phyloP scores from a whole-genome alignment of 2,888 invertebrate genomes.

The Drosophila anomelani region DNA sequence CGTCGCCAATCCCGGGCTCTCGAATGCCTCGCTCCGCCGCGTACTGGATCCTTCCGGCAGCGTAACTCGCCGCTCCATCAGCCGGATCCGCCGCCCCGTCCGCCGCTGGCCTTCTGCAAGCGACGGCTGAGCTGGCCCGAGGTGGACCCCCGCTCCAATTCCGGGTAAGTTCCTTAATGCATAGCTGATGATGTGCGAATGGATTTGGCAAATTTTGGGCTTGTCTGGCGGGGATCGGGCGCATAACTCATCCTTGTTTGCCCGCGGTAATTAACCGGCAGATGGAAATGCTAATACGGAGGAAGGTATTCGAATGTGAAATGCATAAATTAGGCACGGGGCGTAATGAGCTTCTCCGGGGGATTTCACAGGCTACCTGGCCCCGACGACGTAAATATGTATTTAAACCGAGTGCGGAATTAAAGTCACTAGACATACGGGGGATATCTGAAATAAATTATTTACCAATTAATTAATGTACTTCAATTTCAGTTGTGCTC shows the following conservation, averaged over 20 bases:
- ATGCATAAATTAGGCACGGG: conserved; percentile 66
- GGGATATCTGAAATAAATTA: conserved; percentile 58
- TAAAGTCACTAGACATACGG: conserved; percentile 13
- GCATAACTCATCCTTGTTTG: conserved; percentile 27
- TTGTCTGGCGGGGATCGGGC: conserved; percentile 20
- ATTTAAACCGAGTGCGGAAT: conserved; percentile 4
- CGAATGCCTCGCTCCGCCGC: conserved; percentile 87
- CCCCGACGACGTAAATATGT: conserved; percentile 5
- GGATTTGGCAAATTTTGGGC: conserved; percentile 47
- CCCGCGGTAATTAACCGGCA: conserved; percentile 57
- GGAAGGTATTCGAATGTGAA: conserved; percentile 42
- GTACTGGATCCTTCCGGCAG: conserved; percentile 87
- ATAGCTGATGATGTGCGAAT: conserved; percentile 71
- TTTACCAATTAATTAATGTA: conserved; percentile 78
- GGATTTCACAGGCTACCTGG: not conserved
- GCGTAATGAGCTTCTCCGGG: conserved; percentile 31
- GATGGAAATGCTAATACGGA: conserved; percentile 40
- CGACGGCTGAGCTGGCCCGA: conserved; percentile 93
- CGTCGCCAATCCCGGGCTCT: conserved; percentile 87
- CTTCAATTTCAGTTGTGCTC: conserved; percentile 65
- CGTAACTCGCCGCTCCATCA: conserved; percentile 83
- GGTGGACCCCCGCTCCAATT: conserved; percentile 92
- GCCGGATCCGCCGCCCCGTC: conserved; percentile 86
- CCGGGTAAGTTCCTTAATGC: conserved; percentile 88
- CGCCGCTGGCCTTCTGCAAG: conserved; percentile 91